phyloP scores from a whole-genome alignment of 2,797 vertebrate genomes.

The Lagorchestes hirsutus region DNA sequence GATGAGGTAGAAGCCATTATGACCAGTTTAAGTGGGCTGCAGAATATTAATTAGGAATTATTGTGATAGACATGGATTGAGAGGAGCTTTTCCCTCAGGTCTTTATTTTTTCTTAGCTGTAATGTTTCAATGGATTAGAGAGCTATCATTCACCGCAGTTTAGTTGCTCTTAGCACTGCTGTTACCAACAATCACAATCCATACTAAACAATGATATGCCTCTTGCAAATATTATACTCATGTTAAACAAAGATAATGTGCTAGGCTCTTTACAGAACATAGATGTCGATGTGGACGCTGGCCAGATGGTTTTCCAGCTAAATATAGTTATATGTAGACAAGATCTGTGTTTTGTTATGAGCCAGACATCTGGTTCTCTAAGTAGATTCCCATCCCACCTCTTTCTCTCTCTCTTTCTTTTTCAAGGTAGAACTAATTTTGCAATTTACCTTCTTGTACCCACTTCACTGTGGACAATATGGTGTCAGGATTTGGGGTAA shows the following conservation, averaged over 20 bases:
- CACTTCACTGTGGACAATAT: slow-evolving; percentile 10
- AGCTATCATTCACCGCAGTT: neutral
- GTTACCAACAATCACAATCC: slow-evolving; percentile 35
- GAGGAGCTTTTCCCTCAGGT: neutral
- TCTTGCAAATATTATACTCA: slow-evolving; percentile 32
- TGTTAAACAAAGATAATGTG: slow-evolving; percentile 19
- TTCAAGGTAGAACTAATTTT: slow-evolving; percentile 38
- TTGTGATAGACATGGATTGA: neutral
- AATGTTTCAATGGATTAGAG: slow-evolving; percentile 38
- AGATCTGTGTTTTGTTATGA: slow-evolving; percentile 66
- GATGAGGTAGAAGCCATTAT: slow-evolving; percentile 11
- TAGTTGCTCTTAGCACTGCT: slow-evolving; percentile 63
- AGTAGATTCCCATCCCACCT: neutral
- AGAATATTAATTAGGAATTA: neutral
- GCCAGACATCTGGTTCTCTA: slow-evolving; percentile 36
- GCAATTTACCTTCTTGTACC: slow-evolving; percentile 29
- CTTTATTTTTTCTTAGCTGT: slow-evolving; percentile 32
- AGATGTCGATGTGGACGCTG: slow-evolving; percentile 11
- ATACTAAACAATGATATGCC: slow-evolving; percentile 52
- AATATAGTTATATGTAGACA: slow-evolving; percentile 47
- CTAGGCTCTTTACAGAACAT: slow-evolving; percentile 46
- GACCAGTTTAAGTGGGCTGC: neutral
- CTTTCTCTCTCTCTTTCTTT: slow-evolving; percentile 3
- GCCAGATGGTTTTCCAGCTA: slow-evolving; percentile 55
- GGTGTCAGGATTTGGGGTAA: neutral